Evolutionary conservation across 2,797 vertebrate species (phyloP), one percentile per base, ranked within the genome.

Genomic region (Tamandua tetradactyla): DNA sequence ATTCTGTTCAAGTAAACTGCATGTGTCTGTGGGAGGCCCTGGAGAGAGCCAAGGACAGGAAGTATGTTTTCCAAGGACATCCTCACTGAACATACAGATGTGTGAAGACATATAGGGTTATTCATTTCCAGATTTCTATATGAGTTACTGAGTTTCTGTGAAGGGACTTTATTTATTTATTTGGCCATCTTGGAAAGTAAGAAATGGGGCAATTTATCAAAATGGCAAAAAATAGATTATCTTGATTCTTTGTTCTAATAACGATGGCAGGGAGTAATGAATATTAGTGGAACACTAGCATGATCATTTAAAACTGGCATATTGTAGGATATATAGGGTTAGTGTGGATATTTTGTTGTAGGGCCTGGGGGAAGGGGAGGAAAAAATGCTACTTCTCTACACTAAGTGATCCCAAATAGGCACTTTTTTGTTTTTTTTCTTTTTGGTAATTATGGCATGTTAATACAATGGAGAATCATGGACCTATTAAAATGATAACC

Each of bases 1-100:
- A 97, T 97, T 95, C 90, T 97, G 85, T 94, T 86, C 94, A 89
- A 95, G 81, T 75, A 95, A 97, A 96, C 69, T 90, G 74, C 55
- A 94, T 96, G 87, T 94, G 52, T 96, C 95, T 94, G 57, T 92
- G 80, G 92, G 97, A 96, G 88, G 93, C 93, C 85, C 94, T 94
- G 76, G 96, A 97, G 96, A 95, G 85, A 96, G 91, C 79, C 32
- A 92, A 82, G 71, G 90, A 95, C 74, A 88, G 47, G 89, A 57
- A 97, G 69, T 94, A 83, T 80, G 7, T 13, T 93, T 96, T 97
- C n/a, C 92, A 96, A 97, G 82, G 37, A n/a, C 57, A 79, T 62
- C 80, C 71, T 93, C 88, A 37, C 83, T 95, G 88, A 95, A 96
- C 97, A 85, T 9, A 17, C 17, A 5, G 1, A 35, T 40, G 55